Conservation (phyloP, 2,113 vertebrate species). For the Pollimyrus isidori region DNA sequence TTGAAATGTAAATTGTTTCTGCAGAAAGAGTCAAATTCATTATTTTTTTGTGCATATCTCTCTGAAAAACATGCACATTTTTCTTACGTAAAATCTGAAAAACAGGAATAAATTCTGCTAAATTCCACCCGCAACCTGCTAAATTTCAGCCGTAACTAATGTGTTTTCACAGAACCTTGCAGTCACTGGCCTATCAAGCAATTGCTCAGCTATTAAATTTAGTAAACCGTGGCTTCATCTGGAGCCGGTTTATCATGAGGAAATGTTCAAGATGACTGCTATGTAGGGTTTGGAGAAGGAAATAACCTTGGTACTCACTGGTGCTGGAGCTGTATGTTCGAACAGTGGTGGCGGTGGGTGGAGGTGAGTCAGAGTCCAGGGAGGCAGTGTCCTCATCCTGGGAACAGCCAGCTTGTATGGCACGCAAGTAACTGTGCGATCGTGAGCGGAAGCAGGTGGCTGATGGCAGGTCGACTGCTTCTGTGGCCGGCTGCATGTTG, state of each 20-base stretch:
- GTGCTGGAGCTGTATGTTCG: slow-evolving; percentile 74
- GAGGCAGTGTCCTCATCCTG: slow-evolving; percentile 90
- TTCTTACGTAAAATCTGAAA: neutral
- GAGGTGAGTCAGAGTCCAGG: slow-evolving; percentile 83
- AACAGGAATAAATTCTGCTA: neutral
- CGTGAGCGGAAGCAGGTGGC: slow-evolving; percentile 93
- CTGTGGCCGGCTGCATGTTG: slow-evolving; percentile 62
- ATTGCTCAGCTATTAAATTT: neutral
- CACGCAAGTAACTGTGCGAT: slow-evolving; percentile 96
- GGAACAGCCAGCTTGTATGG: slow-evolving; percentile 96
- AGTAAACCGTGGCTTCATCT: neutral
- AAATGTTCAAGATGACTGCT: neutral
- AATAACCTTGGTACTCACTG: slow-evolving; percentile 66
- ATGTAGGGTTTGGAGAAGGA: neutral
- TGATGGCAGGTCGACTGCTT: slow-evolving; percentile 85
- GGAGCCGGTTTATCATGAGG: neutral
- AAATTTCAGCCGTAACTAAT: neutral
- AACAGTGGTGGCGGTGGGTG: slow-evolving; percentile 66
- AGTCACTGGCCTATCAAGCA: neutral
- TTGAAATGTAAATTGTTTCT: neutral
- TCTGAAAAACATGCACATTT: neutral
- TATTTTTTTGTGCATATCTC: neutral
- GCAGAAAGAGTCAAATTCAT: neutral
- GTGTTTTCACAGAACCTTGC: neutral
- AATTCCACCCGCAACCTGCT: neutral